Evolutionary conservation across 1,140 invertebrate species (phyloP).

Genomic region (Drosophila miranda): DNA sequence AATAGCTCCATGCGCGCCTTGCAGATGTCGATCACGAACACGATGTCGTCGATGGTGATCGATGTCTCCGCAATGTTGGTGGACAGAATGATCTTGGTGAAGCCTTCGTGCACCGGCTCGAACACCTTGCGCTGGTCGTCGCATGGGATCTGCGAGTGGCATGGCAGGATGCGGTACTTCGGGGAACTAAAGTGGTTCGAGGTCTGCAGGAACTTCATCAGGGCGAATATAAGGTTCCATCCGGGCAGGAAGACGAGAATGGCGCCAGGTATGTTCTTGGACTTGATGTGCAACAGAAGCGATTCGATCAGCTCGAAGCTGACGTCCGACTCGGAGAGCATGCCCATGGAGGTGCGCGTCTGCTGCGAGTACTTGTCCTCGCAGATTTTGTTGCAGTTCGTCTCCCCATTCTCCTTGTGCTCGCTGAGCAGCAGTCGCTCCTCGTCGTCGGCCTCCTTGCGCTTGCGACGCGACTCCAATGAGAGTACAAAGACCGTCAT

Average conservation of each 20-base stretch:
- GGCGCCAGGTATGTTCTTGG: conserved; percentile 89
- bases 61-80: conserved; percentile 97
- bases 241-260: conserved; percentile 96
- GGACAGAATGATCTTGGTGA: conserved; percentile 92
- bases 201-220: conserved; percentile 92
- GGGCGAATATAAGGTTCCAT: conserved; percentile 96
- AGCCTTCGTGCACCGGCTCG: conserved; percentile 87
- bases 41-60: conserved; percentile 98
- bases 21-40: conserved; percentile 97
- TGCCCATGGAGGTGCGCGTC: conserved; percentile 88
- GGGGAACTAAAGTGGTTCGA: conserved; percentile 87
- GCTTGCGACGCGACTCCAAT: conserved; percentile 87
- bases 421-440: conserved; percentile 82
- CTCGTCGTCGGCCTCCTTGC: conserved; percentile 87
- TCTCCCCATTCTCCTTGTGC: conserved; percentile 86
- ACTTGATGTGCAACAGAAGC: conserved; percentile 90
- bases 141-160: conserved; percentile 95
- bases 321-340: conserved; percentile 91
- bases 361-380: conserved; percentile 84
- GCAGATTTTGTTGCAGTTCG: conserved; percentile 89
- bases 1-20: conserved; percentile 98
- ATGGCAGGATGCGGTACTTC: conserved; percentile 89
- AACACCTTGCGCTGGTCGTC: conserved; percentile 96
- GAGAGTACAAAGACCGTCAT: conserved; percentile 91
- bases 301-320: conserved; percentile 96